Evolutionary conservation across 2,797 vertebrate genomes (phyloP), one percentile per base, ranked within the genome.

Genomic region (Esox masquinongy): DNA sequence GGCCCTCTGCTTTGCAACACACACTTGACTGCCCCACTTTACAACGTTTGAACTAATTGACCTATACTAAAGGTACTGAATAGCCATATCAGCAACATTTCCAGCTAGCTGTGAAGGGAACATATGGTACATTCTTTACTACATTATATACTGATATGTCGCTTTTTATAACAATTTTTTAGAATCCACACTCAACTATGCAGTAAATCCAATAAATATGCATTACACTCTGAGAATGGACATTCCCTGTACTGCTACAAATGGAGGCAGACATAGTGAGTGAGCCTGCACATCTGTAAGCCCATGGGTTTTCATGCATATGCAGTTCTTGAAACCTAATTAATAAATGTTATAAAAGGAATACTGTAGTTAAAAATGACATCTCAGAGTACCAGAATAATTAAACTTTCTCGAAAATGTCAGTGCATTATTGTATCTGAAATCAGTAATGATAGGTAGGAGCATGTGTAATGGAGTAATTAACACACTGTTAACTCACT

Each of bases 251-350:
- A 64, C 12, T 29, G 12, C 61, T 64, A 64, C 12, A 36, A 6
- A 68, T 68, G 66, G 34, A 68, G 67, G 66, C 34, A 68, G 17
- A 68, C 34, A 68, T 19, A 47, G 19, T 43, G 9, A 39, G 34
- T 68, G 16, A 16, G 19, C 29, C 34, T 19, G n/a, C 3, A 68
- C 9, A 9, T 39, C 16, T 68, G 17, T 77, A 59, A 74, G 68
- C 81, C 74, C 68, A 56, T 49, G 64, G 74, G 79, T 75, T 50
- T 78, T 79, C 66, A 43, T n/a, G 73, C 61, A 79, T 79, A 72
- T 77, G 75, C 26, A 3, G 47, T 61, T 68, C 76, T 77, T 78
- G 64, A 83, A 86, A 86, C 71, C 80, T 76, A 87, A 83, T 89
- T 87, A 88, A 76, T 26, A 69, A 72, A 68, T 51, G 71, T 70